phyloP scores from a whole-genome alignment of 2,113 vertebrate species.

The Cromileptes altivelis region DNA sequence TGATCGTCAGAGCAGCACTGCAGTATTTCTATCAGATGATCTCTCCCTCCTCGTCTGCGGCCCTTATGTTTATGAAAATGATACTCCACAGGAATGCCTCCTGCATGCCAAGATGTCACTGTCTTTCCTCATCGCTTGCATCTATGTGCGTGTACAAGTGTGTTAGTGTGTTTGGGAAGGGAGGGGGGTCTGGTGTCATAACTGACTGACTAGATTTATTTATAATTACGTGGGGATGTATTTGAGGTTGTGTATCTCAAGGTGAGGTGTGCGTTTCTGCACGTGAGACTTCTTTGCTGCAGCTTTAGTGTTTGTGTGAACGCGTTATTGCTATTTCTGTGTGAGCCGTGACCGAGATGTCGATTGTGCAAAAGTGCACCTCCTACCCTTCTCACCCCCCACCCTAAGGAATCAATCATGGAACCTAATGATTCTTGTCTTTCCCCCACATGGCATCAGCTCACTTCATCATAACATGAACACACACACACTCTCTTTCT shows the following conservation, averaged over 20 bases:
- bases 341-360: slow-evolving; percentile 66
- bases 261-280: slow-evolving; percentile 42
- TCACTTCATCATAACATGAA: slow-evolving; percentile 68
- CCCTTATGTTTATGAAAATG: slow-evolving; percentile 85
- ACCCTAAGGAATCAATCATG: slow-evolving; percentile 65
- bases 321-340: slow-evolving; percentile 58
- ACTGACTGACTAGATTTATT: slow-evolving; percentile 63
- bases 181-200: slow-evolving; percentile 31
- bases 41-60: slow-evolving; percentile 79
- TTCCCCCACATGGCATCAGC: slow-evolving; percentile 71
- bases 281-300: slow-evolving; percentile 20
- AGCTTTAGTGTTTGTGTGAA: slow-evolving; percentile 56
- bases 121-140: slow-evolving; percentile 79
- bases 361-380: slow-evolving; percentile 59
- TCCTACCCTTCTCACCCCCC: slow-evolving; percentile 48
- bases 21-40: slow-evolving; percentile 83
- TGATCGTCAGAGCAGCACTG: slow-evolving; percentile 78
- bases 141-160: slow-evolving; percentile 54
- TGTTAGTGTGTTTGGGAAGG: slow-evolving; percentile 42
- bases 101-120: slow-evolving; percentile 83
- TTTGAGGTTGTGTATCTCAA: slow-evolving; percentile 47
- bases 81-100: slow-evolving; percentile 83
- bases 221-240: slow-evolving; percentile 50
- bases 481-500: slow-evolving; percentile 34
- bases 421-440: slow-evolving; percentile 78